Evolutionary conservation across 1,140 invertebrate genomes (phyloP), one percentile per base, ranked within the genome.

Genomic region (Drosophila sechellia): DNA sequence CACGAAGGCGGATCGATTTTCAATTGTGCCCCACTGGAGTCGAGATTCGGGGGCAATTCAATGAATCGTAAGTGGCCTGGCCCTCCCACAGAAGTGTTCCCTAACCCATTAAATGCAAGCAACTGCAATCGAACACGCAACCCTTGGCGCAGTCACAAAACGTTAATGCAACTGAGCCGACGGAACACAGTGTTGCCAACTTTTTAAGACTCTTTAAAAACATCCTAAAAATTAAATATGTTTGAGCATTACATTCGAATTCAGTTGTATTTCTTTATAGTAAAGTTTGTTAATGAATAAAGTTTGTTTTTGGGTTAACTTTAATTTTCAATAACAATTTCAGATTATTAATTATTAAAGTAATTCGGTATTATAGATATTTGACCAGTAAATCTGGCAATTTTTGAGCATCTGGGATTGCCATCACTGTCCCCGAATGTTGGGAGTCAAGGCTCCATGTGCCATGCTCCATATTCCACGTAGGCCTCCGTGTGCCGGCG

Each of bases 51-150:
- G 45, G 45, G 25, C 53, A 54, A 59, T 40, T 71, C 68, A 70
- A 71, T 75, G 57, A 57, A 53, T 79, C 45, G 77, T 69, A 69
- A 75, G 57, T 79, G 57, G 66, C 63, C 77, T 57, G 65, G 49
- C 22, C 50, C 64, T 12, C 68, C 52, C 68, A 40, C 68, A 40
- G 43, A 71, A 71, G 68, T 71, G 68, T 71, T 64, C 68, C 68
- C 56, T 71, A 71, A 70, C 52, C 68, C 68, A 71, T 71, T 71
- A 71, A 71, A 70, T 71, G 68, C 68, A 56, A 70, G 65, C 64
- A 71, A 71, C 65, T 46, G 68, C 68, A 71, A 71, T 71, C 43
- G 64, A 71, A 70, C 68, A 71, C 68, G 68, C 68, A 70, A 57
- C 52, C 52, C 48, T 20, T 42, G 50, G 64, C 59, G 46, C 59